A percentile compares a stretch with the other conserved stretches of the same genome.
Conservation (phyloP, 2,113 vertebrate genomes). For the Cygnus atratus region DNA sequence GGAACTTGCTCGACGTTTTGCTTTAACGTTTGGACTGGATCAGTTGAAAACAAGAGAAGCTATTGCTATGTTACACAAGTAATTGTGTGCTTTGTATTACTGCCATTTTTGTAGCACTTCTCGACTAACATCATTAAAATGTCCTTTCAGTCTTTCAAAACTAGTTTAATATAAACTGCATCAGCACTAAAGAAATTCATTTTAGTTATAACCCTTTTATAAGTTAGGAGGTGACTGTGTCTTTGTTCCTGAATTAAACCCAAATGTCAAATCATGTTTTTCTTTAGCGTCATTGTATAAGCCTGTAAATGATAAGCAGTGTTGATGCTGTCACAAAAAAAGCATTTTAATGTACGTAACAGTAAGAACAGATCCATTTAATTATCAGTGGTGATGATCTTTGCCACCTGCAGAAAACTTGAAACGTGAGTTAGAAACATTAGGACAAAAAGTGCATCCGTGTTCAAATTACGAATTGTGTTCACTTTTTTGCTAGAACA, state of each 20-base stretch:
- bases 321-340: neutral
- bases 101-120: neutral
- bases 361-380: neutral
- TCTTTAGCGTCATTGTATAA: neutral
- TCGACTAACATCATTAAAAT: neutral
- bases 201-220: neutral
- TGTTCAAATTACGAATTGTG: neutral
- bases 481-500: neutral
- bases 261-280: neutral
- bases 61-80: conserved; percentile 99
- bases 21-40: conserved; percentile 97
- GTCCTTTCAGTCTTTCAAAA: neutral
- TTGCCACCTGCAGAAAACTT: neutral
- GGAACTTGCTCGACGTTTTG: conserved; percentile 96
- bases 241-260: neutral
- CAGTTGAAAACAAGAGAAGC: conserved; percentile 98
- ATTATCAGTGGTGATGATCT: neutral
- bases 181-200: neutral
- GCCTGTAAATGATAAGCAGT: neutral
- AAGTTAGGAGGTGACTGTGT: neutral
- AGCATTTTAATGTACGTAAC: fast-evolving
- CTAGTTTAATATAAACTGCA: neutral
- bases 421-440: neutral
- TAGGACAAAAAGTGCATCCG: too few relatives aligned
- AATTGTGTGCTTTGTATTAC: conserved; percentile 69